Evolutionary conservation across 2,888 invertebrate species (phyloP).

Genomic region (Xestia ashworthii): DNA sequence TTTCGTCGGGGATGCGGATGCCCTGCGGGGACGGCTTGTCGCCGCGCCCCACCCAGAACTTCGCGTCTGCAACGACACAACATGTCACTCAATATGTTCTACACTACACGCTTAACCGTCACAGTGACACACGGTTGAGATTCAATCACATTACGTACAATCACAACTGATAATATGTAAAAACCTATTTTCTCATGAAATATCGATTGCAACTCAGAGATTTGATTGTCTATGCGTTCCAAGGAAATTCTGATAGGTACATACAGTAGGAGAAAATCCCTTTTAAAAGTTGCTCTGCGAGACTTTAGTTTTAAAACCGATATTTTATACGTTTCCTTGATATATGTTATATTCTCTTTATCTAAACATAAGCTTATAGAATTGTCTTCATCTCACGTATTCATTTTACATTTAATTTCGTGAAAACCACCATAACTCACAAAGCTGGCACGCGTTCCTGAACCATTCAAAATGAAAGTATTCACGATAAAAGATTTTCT

Average conservation of each 20-base stretch:
- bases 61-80: slow-evolving; percentile 93
- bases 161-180: not conserved
- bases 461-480: slow-evolving; percentile 34
- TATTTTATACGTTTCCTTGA: not conserved
- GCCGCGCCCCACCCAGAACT: slow-evolving; percentile 98
- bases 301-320: not conserved
- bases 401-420: slow-evolving; percentile 30
- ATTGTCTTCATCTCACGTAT: not conserved
- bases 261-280: not conserved
- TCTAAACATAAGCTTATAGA: not conserved
- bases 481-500: slow-evolving; percentile 14
- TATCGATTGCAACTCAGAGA: not conserved
- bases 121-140: too few relatives aligned
- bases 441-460: slow-evolving; percentile 4
- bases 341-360: not conserved
- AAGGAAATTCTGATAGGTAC: not conserved
- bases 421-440: slow-evolving; percentile 16
- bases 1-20: slow-evolving; percentile 96
- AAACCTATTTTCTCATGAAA: not conserved
- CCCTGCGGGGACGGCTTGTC: slow-evolving; percentile 95
- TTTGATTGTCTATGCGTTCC: not conserved
- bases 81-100: not conserved
- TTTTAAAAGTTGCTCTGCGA: not conserved
- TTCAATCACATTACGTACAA: not conserved
- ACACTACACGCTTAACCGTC: too few relatives aligned